phyloP scores from a whole-genome alignment of 2,888 invertebrate species.

The Cabera pusaria region DNA sequence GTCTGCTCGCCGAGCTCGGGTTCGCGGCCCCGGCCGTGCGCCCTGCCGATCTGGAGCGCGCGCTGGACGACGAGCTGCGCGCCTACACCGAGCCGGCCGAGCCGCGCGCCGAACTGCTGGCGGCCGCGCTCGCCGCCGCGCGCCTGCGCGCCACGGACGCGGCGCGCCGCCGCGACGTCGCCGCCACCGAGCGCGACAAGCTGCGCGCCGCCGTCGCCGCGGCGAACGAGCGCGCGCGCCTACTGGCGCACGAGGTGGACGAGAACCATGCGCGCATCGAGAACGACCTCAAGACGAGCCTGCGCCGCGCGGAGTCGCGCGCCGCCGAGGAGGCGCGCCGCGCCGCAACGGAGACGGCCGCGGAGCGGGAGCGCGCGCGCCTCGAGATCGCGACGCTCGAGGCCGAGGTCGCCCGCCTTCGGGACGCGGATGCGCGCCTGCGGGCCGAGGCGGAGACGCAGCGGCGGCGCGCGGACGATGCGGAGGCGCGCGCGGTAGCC shows the following conservation, averaged over 20 bases:
- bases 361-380: constrained; percentile 89
- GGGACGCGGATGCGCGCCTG: constrained; percentile 87
- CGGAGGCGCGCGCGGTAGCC: constrained; percentile 63
- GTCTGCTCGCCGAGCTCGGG: constrained; percentile 87
- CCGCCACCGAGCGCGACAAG: constrained; percentile 91
- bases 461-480: constrained; percentile 85
- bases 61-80: constrained; percentile 86
- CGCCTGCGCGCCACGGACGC: constrained; percentile 88
- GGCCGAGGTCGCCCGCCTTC: constrained; percentile 84
- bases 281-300: constrained; percentile 87
- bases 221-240: constrained; percentile 90
- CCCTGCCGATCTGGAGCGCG: constrained; percentile 85
- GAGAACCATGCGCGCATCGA: constrained; percentile 94
- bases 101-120: constrained; percentile 67
- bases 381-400: constrained; percentile 85
- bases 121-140: constrained; percentile 86
- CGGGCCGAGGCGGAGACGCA: constrained; percentile 85
- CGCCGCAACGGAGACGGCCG: constrained; percentile 86
- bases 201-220: constrained; percentile 90
- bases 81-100: constrained; percentile 38
- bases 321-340: constrained; percentile 90
- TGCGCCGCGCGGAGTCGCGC: constrained; percentile 88
- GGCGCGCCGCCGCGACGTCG: constrained; percentile 87
- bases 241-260: constrained; percentile 95
- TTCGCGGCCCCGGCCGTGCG: constrained; percentile 84